A percentile compares a stretch with the other conserved stretches of the same genome.
These are phyloP conservation scores for Noctua pronuba DNA, from an alignment of 2,888 invertebrate species.

Conservation along the genomic window DNA sequence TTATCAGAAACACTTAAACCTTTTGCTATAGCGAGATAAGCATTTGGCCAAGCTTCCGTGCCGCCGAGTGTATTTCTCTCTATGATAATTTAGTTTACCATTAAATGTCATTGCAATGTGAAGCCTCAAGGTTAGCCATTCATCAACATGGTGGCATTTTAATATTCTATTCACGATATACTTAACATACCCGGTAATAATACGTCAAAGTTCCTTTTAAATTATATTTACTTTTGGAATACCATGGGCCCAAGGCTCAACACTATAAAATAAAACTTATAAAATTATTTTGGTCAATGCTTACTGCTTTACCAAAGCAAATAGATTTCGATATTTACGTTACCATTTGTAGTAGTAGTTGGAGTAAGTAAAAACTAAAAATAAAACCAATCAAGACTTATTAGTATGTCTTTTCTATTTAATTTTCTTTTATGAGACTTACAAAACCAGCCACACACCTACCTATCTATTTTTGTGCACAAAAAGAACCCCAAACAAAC, in stretches of 20 bases:
- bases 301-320: not conserved
- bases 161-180: constrained; percentile 64
- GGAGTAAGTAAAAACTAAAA: too few relatives aligned
- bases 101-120: constrained; percentile 62
- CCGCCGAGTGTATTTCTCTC: constrained; percentile 36
- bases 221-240: constrained; percentile 31
- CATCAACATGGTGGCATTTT: constrained; percentile 58
- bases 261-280: not conserved
- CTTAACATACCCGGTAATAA: constrained; percentile 44
- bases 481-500: not conserved
- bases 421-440: not conserved
- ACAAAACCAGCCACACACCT: not conserved
- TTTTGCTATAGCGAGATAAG: too few relatives aligned
- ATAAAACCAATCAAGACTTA: not conserved
- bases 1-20: too few relatives aligned
- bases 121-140: constrained; percentile 66
- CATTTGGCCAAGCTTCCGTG: too few relatives aligned
- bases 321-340: not conserved
- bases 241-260: constrained; percentile 1
- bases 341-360: too few relatives aligned
- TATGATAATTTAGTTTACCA: constrained; percentile 44
- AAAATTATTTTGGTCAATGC: not conserved
- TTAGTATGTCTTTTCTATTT: not conserved
- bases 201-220: constrained; percentile 44
- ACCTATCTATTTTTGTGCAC: not conserved